phyloP scores from a whole-genome alignment of 2,797 vertebrate genomes.

The Typhlichthys subterraneus region DNA sequence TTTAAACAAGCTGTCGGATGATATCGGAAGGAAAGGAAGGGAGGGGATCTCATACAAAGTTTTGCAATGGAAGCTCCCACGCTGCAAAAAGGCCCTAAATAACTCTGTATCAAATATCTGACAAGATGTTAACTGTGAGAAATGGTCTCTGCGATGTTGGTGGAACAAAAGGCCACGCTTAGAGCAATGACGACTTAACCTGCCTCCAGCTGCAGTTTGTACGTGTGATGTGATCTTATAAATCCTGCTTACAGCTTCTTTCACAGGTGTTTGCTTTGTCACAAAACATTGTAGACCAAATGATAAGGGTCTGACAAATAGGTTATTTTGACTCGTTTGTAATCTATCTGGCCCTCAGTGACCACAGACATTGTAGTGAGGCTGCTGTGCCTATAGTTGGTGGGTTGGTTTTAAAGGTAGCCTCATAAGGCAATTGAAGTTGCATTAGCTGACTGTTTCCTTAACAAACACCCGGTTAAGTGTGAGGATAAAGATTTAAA shows the following conservation, averaged over 20 bases:
- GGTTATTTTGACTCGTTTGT: not conserved
- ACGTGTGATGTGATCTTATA: not conserved
- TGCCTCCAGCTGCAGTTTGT: not conserved
- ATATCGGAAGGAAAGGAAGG: not conserved
- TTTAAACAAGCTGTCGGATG: not conserved
- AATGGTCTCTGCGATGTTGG: not conserved
- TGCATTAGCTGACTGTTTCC: slow-evolving; percentile 10
- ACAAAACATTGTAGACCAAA: too few relatives aligned
- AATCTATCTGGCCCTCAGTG: not conserved
- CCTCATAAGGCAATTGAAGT: slow-evolving; percentile 1
- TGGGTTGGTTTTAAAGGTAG: not conserved
- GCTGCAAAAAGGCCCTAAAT: slow-evolving; percentile 7
- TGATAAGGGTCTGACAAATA: not conserved
- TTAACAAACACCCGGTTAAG: not conserved
- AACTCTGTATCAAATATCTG: slow-evolving; percentile 4
- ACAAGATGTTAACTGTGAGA: slow-evolving; percentile 1
- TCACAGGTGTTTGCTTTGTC: too few relatives aligned
- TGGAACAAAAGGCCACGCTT: slow-evolving; percentile 4
- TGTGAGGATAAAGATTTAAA: not conserved
- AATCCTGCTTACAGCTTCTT: too few relatives aligned
- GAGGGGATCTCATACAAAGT: slow-evolving; percentile 4
- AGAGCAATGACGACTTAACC: slow-evolving; percentile 3
- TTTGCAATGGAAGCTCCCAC: slow-evolving; percentile 16
- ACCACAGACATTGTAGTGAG: not conserved
- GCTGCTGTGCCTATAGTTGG: not conserved